Evolutionary conservation across 2,113 vertebrate genomes (phyloP).

Genomic region (Gobius niger): DNA sequence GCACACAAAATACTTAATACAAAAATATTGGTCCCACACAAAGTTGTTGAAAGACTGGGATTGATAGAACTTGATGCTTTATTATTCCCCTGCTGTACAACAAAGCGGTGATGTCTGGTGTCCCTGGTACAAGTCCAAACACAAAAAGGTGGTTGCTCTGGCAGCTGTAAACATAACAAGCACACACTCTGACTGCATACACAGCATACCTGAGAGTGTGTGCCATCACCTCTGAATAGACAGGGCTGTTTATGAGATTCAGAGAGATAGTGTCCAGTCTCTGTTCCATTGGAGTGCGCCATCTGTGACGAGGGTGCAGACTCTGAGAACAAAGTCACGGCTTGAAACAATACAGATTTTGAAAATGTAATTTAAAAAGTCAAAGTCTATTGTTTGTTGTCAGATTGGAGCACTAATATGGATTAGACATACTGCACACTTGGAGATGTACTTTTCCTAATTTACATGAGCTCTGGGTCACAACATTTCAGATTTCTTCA

Average conservation of each 20-base stretch:
- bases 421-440: too few relatives aligned
- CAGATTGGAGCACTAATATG: too few relatives aligned
- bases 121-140: not conserved
- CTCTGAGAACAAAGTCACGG: not conserved
- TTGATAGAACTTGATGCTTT: too few relatives aligned
- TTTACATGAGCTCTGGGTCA: too few relatives aligned
- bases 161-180: slow-evolving; percentile 6
- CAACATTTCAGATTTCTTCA: too few relatives aligned
- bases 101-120: not conserved
- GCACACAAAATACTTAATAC: too few relatives aligned
- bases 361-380: not conserved
- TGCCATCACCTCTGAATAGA: not conserved
- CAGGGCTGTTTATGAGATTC: not conserved
- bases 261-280: not conserved
- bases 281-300: not conserved
- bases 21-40: too few relatives aligned
- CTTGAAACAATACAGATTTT: not conserved
- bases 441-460: too few relatives aligned
- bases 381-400: too few relatives aligned
- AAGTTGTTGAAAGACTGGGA: too few relatives aligned
- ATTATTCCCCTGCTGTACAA: not conserved
- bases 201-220: not conserved
- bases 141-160: slow-evolving; percentile 1
- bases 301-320: not conserved
- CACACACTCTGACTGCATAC: not conserved